Conservation (phyloP, 2,113 vertebrate genomes). For the Penelope pileata region DNA sequence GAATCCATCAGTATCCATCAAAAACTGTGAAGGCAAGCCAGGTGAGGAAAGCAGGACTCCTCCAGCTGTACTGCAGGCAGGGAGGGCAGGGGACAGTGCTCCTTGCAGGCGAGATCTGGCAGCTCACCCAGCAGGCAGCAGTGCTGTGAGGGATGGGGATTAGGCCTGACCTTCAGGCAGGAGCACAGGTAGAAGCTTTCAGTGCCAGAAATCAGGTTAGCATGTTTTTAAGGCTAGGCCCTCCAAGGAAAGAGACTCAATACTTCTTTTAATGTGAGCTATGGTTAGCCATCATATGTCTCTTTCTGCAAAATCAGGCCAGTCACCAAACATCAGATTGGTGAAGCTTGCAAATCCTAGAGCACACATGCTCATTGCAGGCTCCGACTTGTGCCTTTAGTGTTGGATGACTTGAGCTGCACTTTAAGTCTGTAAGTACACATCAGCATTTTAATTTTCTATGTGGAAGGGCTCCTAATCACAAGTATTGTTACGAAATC, state of each 20-base stretch:
- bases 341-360: not conserved
- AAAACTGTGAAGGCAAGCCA: not conserved
- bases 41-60: not conserved
- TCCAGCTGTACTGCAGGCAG: rapidly evolving
- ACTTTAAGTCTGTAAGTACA: not conserved
- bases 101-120: not conserved
- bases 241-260: not conserved
- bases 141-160: rapidly evolving
- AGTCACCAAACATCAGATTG: rapidly evolving
- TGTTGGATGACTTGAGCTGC: not conserved
- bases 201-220: not conserved
- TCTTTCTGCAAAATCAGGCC: not conserved
- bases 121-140: not conserved
- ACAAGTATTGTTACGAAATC: not conserved
- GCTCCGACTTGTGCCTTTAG: not conserved
- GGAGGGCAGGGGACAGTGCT: not conserved
- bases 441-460: not conserved
- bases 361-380: not conserved
- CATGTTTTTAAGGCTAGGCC: not conserved
- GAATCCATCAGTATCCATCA: not conserved
- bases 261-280: not conserved
- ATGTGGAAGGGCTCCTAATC: not conserved
- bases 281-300: rapidly evolving
- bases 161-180: not conserved
- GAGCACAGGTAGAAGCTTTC: not conserved